Evolutionary conservation across 2,113 vertebrate species (phyloP).

Genomic region (Oncorhynchus clarkii): DNA sequence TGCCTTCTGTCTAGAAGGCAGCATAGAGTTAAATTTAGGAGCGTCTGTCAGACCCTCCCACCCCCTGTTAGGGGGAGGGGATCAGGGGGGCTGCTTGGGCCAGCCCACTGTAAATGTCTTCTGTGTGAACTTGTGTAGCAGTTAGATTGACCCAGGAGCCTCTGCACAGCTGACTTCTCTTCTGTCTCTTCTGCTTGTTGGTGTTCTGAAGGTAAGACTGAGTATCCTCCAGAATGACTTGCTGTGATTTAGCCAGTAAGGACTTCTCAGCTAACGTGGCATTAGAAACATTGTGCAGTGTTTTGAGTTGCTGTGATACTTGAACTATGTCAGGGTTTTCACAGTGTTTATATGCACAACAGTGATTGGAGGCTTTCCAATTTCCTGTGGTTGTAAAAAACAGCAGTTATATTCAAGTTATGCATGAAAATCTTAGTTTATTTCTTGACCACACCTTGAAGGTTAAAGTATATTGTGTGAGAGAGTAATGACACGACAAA

Average conservation of each 20-base stretch:
- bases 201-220: constrained; percentile 68
- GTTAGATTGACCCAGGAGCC: constrained; percentile 78
- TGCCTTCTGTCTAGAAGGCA: constrained; percentile 32
- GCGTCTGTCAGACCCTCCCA: constrained; percentile 30
- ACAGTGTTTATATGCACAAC: background rate
- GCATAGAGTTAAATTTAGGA: constrained; percentile 58
- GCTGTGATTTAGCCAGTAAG: background rate
- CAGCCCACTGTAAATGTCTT: constrained; percentile 86
- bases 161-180: constrained; percentile 72
- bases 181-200: constrained; percentile 71
- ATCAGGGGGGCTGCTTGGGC: constrained; percentile 62
- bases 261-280: background rate
- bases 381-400: background rate
- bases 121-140: constrained; percentile 67
- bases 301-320: background rate
- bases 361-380: background rate
- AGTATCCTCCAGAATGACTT: background rate
- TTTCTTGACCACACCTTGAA: background rate
- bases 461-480: background rate
- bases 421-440: background rate
- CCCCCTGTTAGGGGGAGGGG: background rate
- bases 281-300: background rate
- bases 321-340: background rate
- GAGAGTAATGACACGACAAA: background rate
- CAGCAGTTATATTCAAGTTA: background rate